Evolutionary conservation across 2,888 invertebrate species (phyloP), one percentile per base, ranked within the genome.

Genomic region (Lathronympha strigana): DNA sequence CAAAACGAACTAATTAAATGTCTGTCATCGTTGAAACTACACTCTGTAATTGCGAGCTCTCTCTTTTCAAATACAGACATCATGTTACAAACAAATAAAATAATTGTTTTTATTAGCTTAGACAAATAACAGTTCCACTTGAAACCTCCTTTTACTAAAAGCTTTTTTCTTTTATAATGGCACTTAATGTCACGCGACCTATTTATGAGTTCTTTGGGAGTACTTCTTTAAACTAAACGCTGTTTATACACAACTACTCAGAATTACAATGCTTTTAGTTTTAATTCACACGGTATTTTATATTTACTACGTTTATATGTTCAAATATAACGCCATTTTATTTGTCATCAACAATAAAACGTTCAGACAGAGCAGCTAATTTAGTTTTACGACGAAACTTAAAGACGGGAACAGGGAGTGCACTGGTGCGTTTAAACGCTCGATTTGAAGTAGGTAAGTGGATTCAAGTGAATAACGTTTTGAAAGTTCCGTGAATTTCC

Each of bases 281-380:
- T 49, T 23, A 4, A 25, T 9, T 49, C 15, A 13, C 13, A 50
- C 6, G 31, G 28, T 50, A 25, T 19, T 50, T 50, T 17, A 17
- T 28, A 17, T 17, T 31, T 11, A 28, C 11, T 15, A 4, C 3
- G 4, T 19, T 5, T 3, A 40, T 40, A 45, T 21, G 17, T 31
- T 5, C 5, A 33, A 40, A 23, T n/a, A n/a, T n/a, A n/a, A n/a
- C n/a, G n/a, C n/a, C 4, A 25, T 25, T 28, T 6, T 40, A 40
- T 28, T 23, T 55, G 17, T 13, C 17, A 43, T 55, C 23, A 55
- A 43, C 55, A 55, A 17, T 51, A 55, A 40, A 55, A 28, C 11
- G 11, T 28, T 13, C 43, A 28, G 55, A 55, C 28, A 19, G 28
- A 40, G 38, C 21, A 11, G 28, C 13, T 55, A 55, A 55, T 55